Evolutionary conservation across 2,888 invertebrate species (phyloP).

Genomic region (Spilosoma lubricipeda): DNA sequence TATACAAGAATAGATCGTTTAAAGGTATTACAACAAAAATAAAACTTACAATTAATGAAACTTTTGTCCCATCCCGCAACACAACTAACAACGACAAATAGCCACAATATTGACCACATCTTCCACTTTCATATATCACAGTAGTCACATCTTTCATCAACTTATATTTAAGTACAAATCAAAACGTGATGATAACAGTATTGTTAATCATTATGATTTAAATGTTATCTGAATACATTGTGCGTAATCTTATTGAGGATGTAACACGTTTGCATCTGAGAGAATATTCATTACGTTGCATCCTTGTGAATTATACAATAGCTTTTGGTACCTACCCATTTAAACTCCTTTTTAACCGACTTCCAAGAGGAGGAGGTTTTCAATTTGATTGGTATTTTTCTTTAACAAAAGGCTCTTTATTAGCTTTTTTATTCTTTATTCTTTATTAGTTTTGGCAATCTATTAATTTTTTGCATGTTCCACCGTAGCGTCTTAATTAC

Average conservation of each 20-base stretch:
- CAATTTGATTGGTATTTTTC: too few relatives aligned
- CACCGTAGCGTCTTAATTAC: too few relatives aligned
- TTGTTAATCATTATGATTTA: constrained; percentile 15
- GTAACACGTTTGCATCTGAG: constrained; percentile 3
- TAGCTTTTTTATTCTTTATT: too few relatives aligned
- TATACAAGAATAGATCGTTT: too few relatives aligned
- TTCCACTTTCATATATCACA: constrained; percentile 21
- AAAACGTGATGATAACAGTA: constrained; percentile 42
- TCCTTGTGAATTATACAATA: neutral
- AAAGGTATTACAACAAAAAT: too few relatives aligned
- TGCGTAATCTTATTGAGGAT: constrained; percentile 4
- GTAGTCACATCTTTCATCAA: neutral
- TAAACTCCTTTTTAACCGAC: too few relatives aligned
- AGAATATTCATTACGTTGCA: neutral
- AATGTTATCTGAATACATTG: constrained; percentile 15
- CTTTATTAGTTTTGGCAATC: too few relatives aligned
- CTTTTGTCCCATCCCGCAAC: constrained; percentile 49
- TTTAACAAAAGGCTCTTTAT: too few relatives aligned
- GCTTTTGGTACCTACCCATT: neutral
- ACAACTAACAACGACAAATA: constrained; percentile 43
- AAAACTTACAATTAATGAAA: constrained; percentile 69
- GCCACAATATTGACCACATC: constrained; percentile 61
- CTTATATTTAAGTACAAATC: constrained; percentile 36
- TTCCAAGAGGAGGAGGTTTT: too few relatives aligned
- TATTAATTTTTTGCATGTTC: too few relatives aligned